Conservation (phyloP, 2,113 vertebrate genomes). For the Nerophis ophidion region DNA sequence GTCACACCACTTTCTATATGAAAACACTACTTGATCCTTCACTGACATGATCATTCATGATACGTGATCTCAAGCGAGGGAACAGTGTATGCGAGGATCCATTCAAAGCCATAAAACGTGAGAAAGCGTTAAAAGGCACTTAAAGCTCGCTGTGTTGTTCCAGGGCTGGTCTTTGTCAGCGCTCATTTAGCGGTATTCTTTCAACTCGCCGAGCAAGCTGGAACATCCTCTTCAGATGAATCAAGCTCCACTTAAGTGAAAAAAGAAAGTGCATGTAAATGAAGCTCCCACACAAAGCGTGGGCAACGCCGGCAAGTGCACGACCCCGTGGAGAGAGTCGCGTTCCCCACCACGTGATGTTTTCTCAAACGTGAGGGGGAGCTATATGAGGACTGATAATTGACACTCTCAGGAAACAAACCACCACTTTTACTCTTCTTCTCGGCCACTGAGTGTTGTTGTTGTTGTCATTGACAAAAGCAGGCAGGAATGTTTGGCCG, state of each 20-base stretch:
- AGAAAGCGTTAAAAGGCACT: conserved; percentile 45
- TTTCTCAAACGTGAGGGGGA: conserved; percentile 49
- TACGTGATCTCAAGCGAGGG: conserved; percentile 42
- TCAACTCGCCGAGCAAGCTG: conserved; percentile 51
- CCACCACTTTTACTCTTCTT: conserved; percentile 56
- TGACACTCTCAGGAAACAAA: conserved; percentile 57
- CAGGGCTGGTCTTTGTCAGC: conserved; percentile 41
- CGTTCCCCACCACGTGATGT: conserved; percentile 61
- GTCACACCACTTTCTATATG: no score
- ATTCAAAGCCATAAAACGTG: conserved; percentile 30
- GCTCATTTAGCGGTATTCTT: conserved; percentile 55
- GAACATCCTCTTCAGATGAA: conserved; percentile 60
- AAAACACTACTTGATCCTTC: no score
- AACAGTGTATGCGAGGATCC: conserved; percentile 16
- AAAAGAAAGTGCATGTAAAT: conserved; percentile 53
- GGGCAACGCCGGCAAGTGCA: conserved; percentile 45
- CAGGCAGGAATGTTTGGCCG: conserved; percentile 80
- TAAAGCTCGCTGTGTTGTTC: conserved; percentile 34
- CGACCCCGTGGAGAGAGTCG: conserved; percentile 57
- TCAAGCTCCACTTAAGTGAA: conserved; percentile 49
- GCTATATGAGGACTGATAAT: conserved; percentile 44
- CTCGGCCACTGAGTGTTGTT: conserved; percentile 54
- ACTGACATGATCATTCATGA: conserved; percentile 36
- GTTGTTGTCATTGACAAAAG: conserved; percentile 61
- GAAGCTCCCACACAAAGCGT: conserved; percentile 54